Evolutionary conservation across 2,113 vertebrate species (phyloP).

Genomic region (Bambusicola thoracicus): DNA sequence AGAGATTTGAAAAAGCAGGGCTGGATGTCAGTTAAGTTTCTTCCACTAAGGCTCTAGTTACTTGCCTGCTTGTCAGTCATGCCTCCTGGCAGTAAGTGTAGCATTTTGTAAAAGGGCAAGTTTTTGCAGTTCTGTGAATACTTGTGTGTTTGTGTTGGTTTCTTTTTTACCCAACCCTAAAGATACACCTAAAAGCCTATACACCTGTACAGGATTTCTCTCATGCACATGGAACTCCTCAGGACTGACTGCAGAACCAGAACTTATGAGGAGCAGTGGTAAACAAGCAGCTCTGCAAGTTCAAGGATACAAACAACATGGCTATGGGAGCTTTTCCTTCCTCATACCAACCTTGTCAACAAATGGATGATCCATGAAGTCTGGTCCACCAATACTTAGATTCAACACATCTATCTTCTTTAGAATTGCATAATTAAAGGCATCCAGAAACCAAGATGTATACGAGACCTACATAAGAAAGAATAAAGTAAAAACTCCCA

Average conservation of each 20-base stretch:
- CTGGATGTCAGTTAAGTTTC: background rate
- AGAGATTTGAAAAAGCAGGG: background rate
- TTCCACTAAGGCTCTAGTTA: background rate
- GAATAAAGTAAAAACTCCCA: background rate
- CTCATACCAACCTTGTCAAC: slow-evolving; percentile 91
- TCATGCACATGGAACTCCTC: background rate
- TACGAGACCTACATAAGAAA: slow-evolving; percentile 88
- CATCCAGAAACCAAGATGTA: slow-evolving; percentile 98
- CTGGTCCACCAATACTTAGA: slow-evolving; percentile 96
- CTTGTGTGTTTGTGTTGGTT: background rate
- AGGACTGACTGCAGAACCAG: background rate
- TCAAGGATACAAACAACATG: background rate
- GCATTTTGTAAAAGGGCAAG: background rate
- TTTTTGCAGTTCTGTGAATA: background rate
- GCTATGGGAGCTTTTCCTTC: background rate
- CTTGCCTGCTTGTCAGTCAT: background rate
- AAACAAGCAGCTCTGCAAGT: background rate
- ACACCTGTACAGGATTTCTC: background rate
- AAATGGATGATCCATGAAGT: slow-evolving; percentile 99
- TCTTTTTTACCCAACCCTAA: background rate
- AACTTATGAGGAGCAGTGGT: background rate
- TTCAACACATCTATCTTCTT: slow-evolving; percentile 98
- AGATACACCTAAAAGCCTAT: background rate
- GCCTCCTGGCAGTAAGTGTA: background rate
- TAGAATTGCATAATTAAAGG: slow-evolving; percentile 98